These are phyloP conservation scores for Odontamblyopus lacepedii DNA, from an alignment of 2,797 vertebrate species.

Conservation along the genomic window DNA sequence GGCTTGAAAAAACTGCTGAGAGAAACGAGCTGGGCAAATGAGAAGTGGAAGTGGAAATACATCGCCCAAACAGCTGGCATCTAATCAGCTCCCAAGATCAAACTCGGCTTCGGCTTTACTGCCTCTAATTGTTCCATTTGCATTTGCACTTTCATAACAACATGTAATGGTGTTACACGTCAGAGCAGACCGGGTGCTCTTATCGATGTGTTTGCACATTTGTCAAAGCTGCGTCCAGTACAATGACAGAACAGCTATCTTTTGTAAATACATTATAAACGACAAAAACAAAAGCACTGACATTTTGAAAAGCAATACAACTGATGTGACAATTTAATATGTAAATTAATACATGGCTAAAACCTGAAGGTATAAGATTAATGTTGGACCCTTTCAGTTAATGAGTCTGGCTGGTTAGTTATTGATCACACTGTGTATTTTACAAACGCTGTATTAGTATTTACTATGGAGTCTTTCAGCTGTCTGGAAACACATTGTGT, in stretches of 20 bases:
- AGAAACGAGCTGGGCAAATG: constrained; percentile 72
- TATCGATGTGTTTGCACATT: constrained; percentile 68
- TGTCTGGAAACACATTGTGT: background rate
- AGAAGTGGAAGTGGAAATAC: constrained; percentile 58
- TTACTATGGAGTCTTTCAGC: background rate
- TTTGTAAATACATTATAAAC: constrained; percentile 21
- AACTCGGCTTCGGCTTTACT: constrained; percentile 42
- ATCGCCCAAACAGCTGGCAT: constrained; percentile 45
- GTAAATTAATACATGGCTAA: too few species aligned
- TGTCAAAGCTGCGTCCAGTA: constrained; percentile 39
- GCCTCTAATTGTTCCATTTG: constrained; percentile 72
- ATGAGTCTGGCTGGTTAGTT: background rate
- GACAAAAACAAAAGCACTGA: background rate
- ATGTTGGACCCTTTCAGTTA: background rate
- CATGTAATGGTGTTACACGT: constrained; percentile 46
- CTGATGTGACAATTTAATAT: background rate
- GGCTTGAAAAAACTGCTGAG: constrained; percentile 35
- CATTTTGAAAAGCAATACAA: background rate
- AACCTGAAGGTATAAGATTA: background rate
- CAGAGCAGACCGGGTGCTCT: constrained; percentile 42
- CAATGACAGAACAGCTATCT: constrained; percentile 28
- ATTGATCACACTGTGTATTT: background rate
- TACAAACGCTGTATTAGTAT: too few species aligned
- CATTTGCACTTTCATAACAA: constrained; percentile 46
- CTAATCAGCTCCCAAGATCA: constrained; percentile 70